These are phyloP conservation scores for Pomacea canaliculata DNA, from an alignment of 2,888 invertebrate genomes.

Conservation along the genomic window DNA sequence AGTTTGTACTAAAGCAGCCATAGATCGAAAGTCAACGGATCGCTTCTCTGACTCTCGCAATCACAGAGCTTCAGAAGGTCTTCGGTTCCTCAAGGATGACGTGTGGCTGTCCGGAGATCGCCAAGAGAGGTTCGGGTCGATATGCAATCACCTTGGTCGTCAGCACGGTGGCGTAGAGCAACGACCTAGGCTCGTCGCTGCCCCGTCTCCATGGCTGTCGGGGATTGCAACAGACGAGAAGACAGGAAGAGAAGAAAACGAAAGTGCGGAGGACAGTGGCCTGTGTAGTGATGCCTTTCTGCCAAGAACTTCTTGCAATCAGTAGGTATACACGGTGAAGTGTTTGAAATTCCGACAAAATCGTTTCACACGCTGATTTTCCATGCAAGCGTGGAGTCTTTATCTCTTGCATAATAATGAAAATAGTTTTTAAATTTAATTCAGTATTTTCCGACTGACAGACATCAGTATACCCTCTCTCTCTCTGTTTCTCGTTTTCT, in stretches of 20 bases:
- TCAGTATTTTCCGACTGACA: too few relatives aligned
- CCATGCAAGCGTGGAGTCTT: too few relatives aligned
- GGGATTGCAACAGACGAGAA: neutral
- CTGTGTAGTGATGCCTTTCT: neutral
- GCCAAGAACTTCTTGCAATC: slow-evolving; percentile 2
- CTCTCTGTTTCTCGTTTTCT: too few relatives aligned
- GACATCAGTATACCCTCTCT: too few relatives aligned
- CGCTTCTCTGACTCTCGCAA: neutral
- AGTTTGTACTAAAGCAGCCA: slow-evolving; percentile 15
- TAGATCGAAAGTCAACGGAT: slow-evolving; percentile 20
- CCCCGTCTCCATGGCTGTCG: neutral
- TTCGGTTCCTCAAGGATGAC: slow-evolving; percentile 20
- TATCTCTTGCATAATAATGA: too few relatives aligned
- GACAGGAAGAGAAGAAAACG: neutral
- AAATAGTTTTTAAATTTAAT: too few relatives aligned
- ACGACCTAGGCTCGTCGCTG: neutral
- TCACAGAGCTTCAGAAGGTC: slow-evolving; percentile 5
- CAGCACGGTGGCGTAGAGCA: neutral
- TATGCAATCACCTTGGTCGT: neutral
- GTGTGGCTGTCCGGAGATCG: slow-evolving; percentile 20
- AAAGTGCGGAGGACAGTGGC: neutral
- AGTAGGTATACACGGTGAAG: slow-evolving; percentile 6
- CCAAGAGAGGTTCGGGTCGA: neutral
- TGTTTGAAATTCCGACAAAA: too few relatives aligned
- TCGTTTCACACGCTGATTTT: too few relatives aligned